These are phyloP conservation scores for Anhinga anhinga DNA, from an alignment of 2,113 vertebrate genomes.

Conservation along the genomic window DNA sequence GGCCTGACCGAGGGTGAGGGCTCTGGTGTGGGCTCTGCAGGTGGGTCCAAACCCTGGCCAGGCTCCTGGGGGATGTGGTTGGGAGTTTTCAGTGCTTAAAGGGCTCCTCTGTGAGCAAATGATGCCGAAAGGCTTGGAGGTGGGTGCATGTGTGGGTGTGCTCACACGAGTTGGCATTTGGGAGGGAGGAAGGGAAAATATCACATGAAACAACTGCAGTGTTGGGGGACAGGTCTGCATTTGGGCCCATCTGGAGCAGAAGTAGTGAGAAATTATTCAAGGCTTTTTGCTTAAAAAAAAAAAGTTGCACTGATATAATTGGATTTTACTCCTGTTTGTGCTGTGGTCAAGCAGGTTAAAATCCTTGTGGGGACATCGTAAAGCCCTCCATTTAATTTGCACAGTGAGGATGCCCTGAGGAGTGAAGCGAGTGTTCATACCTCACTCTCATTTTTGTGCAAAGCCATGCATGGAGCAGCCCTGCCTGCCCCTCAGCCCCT, in stretches of 20 bases:
- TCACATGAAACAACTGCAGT: constrained; percentile 13
- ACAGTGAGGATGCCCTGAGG: neutral
- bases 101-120: neutral
- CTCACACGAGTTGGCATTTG: constrained; percentile 41
- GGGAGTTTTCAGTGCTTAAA: neutral
- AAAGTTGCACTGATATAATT: neutral
- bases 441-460: neutral
- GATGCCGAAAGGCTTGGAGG: neutral
- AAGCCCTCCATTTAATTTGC: neutral
- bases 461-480: neutral
- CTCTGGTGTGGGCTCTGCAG: fast-evolving
- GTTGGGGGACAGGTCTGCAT: neutral
- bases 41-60: neutral
- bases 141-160: constrained; percentile 9
- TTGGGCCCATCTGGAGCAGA: constrained; percentile 16
- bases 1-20: neutral
- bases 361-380: neutral
- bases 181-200: constrained; percentile 36
- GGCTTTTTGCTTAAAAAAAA: neutral
- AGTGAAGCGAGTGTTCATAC: neutral
- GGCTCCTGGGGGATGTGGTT: neutral
- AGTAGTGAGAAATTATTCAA: neutral
- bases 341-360: neutral
- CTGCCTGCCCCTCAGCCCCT: neutral
- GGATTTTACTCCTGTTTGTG: neutral